These are phyloP conservation scores for Noctua janthina DNA, from an alignment of 2,888 invertebrate species.

Conservation along the genomic window DNA sequence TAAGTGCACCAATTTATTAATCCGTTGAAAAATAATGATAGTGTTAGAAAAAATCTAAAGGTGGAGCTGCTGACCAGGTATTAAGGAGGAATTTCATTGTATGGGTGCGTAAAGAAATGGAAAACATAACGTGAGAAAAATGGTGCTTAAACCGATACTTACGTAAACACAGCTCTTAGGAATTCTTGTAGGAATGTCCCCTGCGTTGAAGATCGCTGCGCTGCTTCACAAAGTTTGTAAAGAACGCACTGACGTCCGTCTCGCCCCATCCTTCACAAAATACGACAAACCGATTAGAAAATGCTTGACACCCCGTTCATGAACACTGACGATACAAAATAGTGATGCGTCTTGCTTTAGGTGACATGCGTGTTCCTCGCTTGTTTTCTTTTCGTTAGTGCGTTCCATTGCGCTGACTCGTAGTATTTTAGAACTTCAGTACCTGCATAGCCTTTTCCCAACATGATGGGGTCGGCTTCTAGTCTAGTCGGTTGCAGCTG, in stretches of 20 bases:
- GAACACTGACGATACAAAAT: not conserved
- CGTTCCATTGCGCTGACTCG: too few relatives aligned
- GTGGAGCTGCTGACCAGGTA: too few relatives aligned
- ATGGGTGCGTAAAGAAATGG: not conserved
- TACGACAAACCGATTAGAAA: not conserved
- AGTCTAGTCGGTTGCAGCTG: too few relatives aligned
- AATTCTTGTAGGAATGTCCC: slow-evolving; percentile 92
- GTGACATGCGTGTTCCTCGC: too few relatives aligned
- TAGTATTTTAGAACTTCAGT: too few relatives aligned
- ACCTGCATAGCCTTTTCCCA: too few relatives aligned
- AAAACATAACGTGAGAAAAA: not conserved
- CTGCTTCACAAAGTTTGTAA: slow-evolving; percentile 92
- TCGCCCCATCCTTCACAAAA: slow-evolving; percentile 86
- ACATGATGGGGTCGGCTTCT: too few relatives aligned
- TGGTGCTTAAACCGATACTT: slow-evolving; percentile 72
- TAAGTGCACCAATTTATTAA: not conserved
- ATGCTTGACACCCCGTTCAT: not conserved
- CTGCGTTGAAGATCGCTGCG: slow-evolving; percentile 78
- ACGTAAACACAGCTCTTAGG: slow-evolving; percentile 92
- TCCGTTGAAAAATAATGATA: not conserved
- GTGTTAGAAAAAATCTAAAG: not conserved
- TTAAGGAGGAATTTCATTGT: too few relatives aligned
- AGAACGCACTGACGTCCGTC: slow-evolving; percentile 92
- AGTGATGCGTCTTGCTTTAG: too few relatives aligned
- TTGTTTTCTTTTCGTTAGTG: not conserved